Evolutionary conservation across 2,888 invertebrate species (phyloP), one percentile per base, ranked within the genome.

Genomic region (Lepeophtheirus nordmannii): DNA sequence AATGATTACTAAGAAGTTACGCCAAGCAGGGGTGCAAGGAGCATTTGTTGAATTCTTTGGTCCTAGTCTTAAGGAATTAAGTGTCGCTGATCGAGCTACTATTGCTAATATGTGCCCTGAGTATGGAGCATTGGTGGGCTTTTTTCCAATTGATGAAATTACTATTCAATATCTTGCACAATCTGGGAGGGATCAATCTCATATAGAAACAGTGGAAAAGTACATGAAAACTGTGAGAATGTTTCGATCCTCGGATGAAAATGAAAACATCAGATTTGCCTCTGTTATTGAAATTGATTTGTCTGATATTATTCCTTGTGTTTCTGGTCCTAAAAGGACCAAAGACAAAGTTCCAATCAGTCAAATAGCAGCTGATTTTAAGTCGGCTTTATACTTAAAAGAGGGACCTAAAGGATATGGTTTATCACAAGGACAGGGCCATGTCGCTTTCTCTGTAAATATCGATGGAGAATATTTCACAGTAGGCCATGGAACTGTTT

Each of bases 11-110:
- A 96, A 96, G 83, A 86, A 89, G 75, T 80, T 97, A 66, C 84
- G 97, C 17, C 86, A 90, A 71, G 75, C 94, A 61, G 97, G 97
- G 53, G 97, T 97, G 10, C 97, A 97, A 65, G 94, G 94, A 5
- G 96, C 97, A 74, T 97, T 98, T 78, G 97, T 98, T 8, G 97
- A 98, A 78, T 98, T 98, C 79, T 98, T 87, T 76, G 97, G 97
- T 0, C 86, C 91, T 0, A 97, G 97, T 2, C 91, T 96, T 5
- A 76, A 83, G 0, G 85, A 87, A 67, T 78, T 98, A 7, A 91
- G 91, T 67, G 91, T 98, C 68, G 96, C 97, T 0, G 97, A 98
- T 78, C 80, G 97, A 58, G 94, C 97, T 0, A 98, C 97, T 0
- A 91, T 98, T 66, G 89, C 93, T 70, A 98, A 98, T 79, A 97